A percentile compares a stretch with the other conserved stretches of the same genome.
phyloP scores from a whole-genome alignment of 2,888 invertebrate species.

The Glaucopsyche alexis region DNA sequence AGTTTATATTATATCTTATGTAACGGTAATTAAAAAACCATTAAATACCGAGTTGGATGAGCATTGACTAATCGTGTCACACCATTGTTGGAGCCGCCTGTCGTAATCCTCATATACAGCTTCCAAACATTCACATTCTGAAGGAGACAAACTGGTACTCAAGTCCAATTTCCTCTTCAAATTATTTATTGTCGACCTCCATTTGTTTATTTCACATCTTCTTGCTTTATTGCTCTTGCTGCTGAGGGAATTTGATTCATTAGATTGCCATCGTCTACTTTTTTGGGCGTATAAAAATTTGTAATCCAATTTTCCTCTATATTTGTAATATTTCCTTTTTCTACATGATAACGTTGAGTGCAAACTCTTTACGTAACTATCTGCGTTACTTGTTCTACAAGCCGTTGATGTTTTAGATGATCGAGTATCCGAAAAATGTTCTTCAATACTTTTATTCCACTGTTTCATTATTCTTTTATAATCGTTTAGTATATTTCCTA shows the following conservation, averaged over 20 bases:
- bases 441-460: slow-evolving; percentile 70
- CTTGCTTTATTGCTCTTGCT: slow-evolving; percentile 58
- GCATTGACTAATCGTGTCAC: slow-evolving; percentile 70
- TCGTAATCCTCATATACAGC: slow-evolving; percentile 71
- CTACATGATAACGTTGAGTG: slow-evolving; percentile 64
- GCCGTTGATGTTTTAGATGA: slow-evolving; percentile 53
- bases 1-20: background rate
- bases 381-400: slow-evolving; percentile 56
- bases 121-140: slow-evolving; percentile 68
- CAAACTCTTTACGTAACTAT: slow-evolving; percentile 61
- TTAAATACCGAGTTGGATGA: slow-evolving; percentile 60
- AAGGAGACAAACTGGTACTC: slow-evolving; percentile 50
- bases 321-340: slow-evolving; percentile 55
- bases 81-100: slow-evolving; percentile 70
- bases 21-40: slow-evolving; percentile 4
- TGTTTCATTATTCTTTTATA: slow-evolving; percentile 74
- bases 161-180: slow-evolving; percentile 64
- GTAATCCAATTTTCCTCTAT: slow-evolving; percentile 53
- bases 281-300: slow-evolving; percentile 55
- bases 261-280: slow-evolving; percentile 48
- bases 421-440: slow-evolving; percentile 61
- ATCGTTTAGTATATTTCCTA: slow-evolving; percentile 62
- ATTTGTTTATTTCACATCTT: slow-evolving; percentile 57
- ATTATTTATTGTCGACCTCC: slow-evolving; percentile 58
- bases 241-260: slow-evolving; percentile 32